phyloP scores from a whole-genome alignment of 2,888 invertebrate species.

The Petrolisthes cinctipes region DNA sequence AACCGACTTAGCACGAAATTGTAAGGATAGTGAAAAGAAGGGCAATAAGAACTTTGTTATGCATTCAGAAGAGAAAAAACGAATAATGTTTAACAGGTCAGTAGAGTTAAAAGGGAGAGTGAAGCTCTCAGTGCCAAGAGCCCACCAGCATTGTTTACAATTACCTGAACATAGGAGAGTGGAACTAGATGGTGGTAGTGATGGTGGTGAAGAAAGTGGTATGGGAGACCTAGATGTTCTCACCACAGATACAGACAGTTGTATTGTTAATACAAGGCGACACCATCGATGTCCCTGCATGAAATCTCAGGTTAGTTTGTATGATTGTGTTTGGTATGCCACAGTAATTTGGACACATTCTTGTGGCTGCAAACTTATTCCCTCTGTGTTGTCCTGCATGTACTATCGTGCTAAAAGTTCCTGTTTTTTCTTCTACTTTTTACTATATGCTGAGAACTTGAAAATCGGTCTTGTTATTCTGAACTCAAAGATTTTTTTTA shows the following conservation, averaged over 20 bases:
- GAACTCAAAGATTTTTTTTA: no score
- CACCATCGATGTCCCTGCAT: slow-evolving; percentile 20
- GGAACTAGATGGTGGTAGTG: slow-evolving; percentile 50
- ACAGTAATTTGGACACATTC: no score
- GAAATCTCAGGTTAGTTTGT: slow-evolving; percentile 3
- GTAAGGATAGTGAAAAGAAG: neutral
- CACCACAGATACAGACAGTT: slow-evolving; percentile 33
- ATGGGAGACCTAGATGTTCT: slow-evolving; percentile 34
- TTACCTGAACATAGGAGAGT: neutral
- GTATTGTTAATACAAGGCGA: slow-evolving; percentile 26
- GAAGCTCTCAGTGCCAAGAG: neutral
- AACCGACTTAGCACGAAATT: neutral
- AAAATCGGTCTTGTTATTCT: no score
- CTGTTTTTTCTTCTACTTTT: no score
- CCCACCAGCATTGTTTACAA: neutral
- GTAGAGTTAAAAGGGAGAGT: neutral
- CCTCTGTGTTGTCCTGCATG: no score
- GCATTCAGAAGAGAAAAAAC: neutral
- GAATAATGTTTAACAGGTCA: neutral
- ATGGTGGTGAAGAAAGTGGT: slow-evolving; percentile 48
- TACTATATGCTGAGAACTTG: no score
- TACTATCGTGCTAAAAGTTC: no score
- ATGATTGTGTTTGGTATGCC: neutral
- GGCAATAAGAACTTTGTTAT: neutral
- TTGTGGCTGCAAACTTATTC: no score